These are phyloP conservation scores for Mastomys natalensis DNA, from an alignment of 2,113 vertebrate genomes.

Conservation along the genomic window DNA sequence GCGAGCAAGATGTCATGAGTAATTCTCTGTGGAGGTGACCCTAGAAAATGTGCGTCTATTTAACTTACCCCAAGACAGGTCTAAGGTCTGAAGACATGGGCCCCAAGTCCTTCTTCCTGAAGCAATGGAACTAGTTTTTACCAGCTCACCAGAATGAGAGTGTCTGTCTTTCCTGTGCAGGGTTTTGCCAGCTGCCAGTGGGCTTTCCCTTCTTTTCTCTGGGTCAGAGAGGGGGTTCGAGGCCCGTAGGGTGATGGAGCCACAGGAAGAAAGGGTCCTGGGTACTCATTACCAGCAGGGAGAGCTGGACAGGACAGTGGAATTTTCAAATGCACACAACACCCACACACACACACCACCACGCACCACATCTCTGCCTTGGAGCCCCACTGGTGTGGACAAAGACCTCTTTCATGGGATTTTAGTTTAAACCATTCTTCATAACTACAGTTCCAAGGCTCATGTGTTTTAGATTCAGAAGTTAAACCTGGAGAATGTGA, in stretches of 20 bases:
- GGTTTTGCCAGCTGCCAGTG: neutral
- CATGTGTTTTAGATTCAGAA: neutral
- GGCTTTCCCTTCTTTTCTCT: neutral
- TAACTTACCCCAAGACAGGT: neutral
- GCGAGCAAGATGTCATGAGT: neutral
- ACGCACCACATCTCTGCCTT: too few species aligned
- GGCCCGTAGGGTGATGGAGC: neutral
- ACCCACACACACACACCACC: neutral
- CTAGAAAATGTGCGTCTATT: neutral
- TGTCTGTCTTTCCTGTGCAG: neutral
- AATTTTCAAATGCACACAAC: too few species aligned
- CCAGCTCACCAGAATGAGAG: neutral
- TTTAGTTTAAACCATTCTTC: neutral
- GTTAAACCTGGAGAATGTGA: neutral
- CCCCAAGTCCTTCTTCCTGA: neutral
- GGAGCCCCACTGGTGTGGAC: neutral
- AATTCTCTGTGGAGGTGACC: neutral
- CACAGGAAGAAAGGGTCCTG: neutral
- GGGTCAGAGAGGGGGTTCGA: neutral
- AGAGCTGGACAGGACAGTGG: too few species aligned
- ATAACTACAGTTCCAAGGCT: neutral
- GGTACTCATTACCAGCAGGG: neutral
- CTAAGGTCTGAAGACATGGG: neutral
- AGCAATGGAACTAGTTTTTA: too few species aligned
- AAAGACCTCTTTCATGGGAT: too few species aligned